phyloP scores from a whole-genome alignment of 2,113 vertebrate species.

The Menidia beryllina region DNA sequence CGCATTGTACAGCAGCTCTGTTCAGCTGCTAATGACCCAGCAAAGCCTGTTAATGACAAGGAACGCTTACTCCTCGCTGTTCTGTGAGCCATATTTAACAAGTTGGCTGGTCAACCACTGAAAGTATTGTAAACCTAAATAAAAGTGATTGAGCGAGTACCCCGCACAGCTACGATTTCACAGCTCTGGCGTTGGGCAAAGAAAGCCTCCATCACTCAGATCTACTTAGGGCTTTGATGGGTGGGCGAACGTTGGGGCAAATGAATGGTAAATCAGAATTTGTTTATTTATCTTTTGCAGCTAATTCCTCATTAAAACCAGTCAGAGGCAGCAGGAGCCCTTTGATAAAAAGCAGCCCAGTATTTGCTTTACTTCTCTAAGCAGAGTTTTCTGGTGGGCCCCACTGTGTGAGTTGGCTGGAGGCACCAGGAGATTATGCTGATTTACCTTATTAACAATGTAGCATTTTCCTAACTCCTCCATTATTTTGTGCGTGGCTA shows the following conservation, averaged over 20 bases:
- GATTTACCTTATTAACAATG: constrained; percentile 56
- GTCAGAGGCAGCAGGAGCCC: constrained; percentile 68
- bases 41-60: constrained; percentile 68
- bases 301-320: constrained; percentile 79
- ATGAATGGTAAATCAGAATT: constrained; percentile 56
- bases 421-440: constrained; percentile 37
- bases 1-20: constrained; percentile 44
- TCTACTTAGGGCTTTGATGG: constrained; percentile 63
- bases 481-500: constrained; percentile 16
- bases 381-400: constrained; percentile 55
- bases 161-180: constrained; percentile 37
- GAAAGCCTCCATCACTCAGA: constrained; percentile 60
- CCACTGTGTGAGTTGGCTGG: constrained; percentile 60
- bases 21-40: constrained; percentile 72
- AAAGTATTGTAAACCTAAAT: constrained; percentile 52
- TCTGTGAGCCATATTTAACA: constrained; percentile 66
- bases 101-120: constrained; percentile 60
- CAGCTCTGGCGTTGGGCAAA: constrained; percentile 22
- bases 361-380: constrained; percentile 70
- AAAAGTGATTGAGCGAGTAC: constrained; percentile 51
- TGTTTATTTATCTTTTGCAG: constrained; percentile 70
- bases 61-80: constrained; percentile 65
- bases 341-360: constrained; percentile 71
- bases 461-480: constrained; percentile 37
- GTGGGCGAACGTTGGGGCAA: constrained; percentile 2